phyloP scores from a whole-genome alignment of 2,113 vertebrate species.

The Myiopsitta monachus region DNA sequence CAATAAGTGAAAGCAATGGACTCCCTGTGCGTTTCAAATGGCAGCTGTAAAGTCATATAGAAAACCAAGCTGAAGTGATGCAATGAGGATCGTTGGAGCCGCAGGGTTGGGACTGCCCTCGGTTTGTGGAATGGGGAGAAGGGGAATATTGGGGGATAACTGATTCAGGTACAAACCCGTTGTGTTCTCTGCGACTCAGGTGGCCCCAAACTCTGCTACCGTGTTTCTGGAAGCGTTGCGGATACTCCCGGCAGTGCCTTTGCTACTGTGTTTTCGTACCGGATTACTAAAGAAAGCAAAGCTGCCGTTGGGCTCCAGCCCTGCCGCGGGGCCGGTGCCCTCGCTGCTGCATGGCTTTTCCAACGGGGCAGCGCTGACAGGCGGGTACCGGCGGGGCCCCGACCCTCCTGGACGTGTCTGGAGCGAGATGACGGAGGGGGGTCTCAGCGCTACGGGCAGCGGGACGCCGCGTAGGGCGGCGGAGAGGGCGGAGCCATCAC shows the following conservation, averaged over 20 bases:
- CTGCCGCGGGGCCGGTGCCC: neutral
- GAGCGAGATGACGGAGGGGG: neutral
- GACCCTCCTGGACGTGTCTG: neutral
- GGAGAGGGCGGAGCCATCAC: neutral
- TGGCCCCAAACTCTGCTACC: rapidly evolving
- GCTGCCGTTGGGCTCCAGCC: neutral
- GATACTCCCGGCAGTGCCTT: neutral
- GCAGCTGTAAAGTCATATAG: neutral
- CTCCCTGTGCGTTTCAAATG: neutral
- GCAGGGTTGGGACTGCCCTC: rapidly evolving
- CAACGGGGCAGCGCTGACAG: neutral
- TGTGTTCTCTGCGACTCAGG: neutral
- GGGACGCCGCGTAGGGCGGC: neutral
- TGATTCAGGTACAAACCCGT: neutral
- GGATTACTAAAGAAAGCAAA: constrained; percentile 23
- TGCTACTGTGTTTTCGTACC: neutral
- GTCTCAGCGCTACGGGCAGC: neutral
- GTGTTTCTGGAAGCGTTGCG: constrained; percentile 5
- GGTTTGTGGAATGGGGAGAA: neutral
- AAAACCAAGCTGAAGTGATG: neutral
- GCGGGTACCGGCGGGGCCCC: neutral
- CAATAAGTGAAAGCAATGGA: neutral
- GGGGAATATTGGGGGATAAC: neutral
- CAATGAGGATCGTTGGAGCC: neutral
- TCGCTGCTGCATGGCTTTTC: neutral